Evolutionary conservation across 2,888 invertebrate genomes (phyloP).

Genomic region (Tetanocera ferruginea): DNA sequence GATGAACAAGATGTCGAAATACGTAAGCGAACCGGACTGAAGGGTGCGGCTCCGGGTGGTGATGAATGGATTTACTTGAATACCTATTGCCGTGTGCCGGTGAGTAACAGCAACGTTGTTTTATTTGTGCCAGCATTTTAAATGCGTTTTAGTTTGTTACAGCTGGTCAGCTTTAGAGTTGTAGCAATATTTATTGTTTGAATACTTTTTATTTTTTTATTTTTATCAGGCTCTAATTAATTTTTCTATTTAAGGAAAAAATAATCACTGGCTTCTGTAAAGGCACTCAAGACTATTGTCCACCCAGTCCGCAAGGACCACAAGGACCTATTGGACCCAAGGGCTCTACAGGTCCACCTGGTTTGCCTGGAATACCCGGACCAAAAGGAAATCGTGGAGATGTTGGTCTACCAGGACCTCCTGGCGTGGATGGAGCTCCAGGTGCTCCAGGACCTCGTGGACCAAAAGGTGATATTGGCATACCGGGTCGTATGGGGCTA

Average conservation of each 20-base stretch:
- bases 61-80: conserved; percentile 90
- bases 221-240: not conserved
- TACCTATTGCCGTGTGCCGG: conserved; percentile 88
- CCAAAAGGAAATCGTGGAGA: conserved; percentile 80
- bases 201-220: not conserved
- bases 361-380: conserved; percentile 76
- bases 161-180: too few relatives aligned
- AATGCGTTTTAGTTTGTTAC: not conserved
- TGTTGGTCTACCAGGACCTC: conserved; percentile 76
- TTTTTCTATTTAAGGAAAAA: conserved; percentile 74
- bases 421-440: conserved; percentile 72
- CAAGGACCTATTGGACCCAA: conserved; percentile 76
- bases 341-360: conserved; percentile 72
- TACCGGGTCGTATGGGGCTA: conserved; percentile 80
- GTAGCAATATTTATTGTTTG: not conserved
- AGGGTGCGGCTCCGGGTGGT: conserved; percentile 79
- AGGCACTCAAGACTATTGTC: conserved; percentile 86
- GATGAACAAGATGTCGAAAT: conserved; percentile 78
- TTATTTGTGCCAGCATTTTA: conserved; percentile 6
- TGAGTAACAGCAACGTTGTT: conserved; percentile 67
- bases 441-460: conserved; percentile 65
- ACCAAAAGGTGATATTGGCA: conserved; percentile 72
- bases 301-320: conserved; percentile 76
- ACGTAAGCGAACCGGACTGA: conserved; percentile 74
- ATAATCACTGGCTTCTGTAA: conserved; percentile 88